Base-by-base conservation (phyloP, 1,140 invertebrate genomes). In the Drosophila repleta region DNA sequence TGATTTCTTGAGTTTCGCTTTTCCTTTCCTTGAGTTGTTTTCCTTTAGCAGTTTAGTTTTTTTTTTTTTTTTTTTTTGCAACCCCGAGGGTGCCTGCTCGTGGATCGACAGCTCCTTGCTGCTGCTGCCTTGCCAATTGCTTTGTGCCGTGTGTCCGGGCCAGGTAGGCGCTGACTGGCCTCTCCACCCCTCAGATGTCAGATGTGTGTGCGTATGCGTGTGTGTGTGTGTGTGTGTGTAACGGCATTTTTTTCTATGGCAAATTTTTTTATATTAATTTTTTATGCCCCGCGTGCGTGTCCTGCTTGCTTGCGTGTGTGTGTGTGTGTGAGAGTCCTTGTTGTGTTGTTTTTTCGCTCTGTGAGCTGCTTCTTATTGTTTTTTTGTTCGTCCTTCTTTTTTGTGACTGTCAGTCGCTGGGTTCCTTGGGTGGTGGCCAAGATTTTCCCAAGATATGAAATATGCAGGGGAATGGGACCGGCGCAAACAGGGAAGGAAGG, bases 381-480 rank as follows among this genome's bases (percentile, higher is more conserved):
- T 79, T 66, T 67, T 60, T 73, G 24, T 61, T 68, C 26, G 48
- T 56, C 37, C 55, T 61, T 37, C 20, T 48, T 62, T 66, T 72
- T 72, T 67, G 35, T 62, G 53, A 58, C 68, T 67, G 69, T 74
- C 67, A 65, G 66, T 74, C 51, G 57, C 46, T 64, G 55, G 60
- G 72, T 58, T 75, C 69, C 72, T 70, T 82, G 74, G 82, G 82
- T 82, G 83, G 85, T 90, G 89, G 79, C 82, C 90, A 84, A 91
- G 82, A 91, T 90, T 91, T 91, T 91, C 90, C 85, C 90, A 91
- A 85, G 90, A 84, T 87, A 79, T 76, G 79, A 84, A 65, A 53
- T 53, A 35, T 69, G 66, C 64, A 63, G 15, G 37, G 52, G 52
- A 13, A n/a, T 37, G 57, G 29, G 2, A 4, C 37, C 17, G 41